Conservation (phyloP, 1,140 invertebrate species). For the Camponotus vicinus region DNA sequence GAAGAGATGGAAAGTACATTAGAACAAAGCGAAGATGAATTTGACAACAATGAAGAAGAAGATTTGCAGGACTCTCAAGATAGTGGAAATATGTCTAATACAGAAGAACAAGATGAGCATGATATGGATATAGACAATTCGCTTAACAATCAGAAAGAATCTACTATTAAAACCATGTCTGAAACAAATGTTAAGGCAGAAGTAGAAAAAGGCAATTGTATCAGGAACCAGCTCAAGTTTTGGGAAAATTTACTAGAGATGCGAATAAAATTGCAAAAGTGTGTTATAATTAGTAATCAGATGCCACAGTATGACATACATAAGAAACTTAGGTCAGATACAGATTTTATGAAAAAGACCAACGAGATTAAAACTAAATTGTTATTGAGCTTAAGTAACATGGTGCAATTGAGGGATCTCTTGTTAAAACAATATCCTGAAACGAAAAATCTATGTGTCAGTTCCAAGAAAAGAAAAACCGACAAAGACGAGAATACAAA, state of each 20-base stretch:
- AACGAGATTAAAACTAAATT: constrained; percentile 87
- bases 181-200: constrained; percentile 88
- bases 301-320: constrained; percentile 90
- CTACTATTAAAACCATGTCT: constrained; percentile 87
- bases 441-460: constrained; percentile 86
- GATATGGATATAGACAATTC: constrained; percentile 53
- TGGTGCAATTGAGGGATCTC: constrained; percentile 87
- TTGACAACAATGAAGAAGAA: constrained; percentile 67
- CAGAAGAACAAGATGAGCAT: constrained; percentile 77
- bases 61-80: constrained; percentile 29
- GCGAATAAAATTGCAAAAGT: constrained; percentile 94
- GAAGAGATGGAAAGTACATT: constrained; percentile 75
- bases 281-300: constrained; percentile 91
- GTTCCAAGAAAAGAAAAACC: constrained; percentile 70
- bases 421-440: constrained; percentile 89
- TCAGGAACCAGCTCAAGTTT: constrained; percentile 91
- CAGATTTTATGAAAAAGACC: constrained; percentile 86
- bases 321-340: constrained; percentile 84
- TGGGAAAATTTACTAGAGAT: constrained; percentile 95
- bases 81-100: constrained; percentile 67
- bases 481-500: constrained; percentile 59
- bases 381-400: constrained; percentile 88
- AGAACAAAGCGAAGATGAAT: constrained; percentile 70
- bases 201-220: constrained; percentile 92
- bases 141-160: constrained; percentile 76